Base-by-base conservation (phyloP, 2,797 vertebrate species). In the Semotilus atromaculatus region DNA sequence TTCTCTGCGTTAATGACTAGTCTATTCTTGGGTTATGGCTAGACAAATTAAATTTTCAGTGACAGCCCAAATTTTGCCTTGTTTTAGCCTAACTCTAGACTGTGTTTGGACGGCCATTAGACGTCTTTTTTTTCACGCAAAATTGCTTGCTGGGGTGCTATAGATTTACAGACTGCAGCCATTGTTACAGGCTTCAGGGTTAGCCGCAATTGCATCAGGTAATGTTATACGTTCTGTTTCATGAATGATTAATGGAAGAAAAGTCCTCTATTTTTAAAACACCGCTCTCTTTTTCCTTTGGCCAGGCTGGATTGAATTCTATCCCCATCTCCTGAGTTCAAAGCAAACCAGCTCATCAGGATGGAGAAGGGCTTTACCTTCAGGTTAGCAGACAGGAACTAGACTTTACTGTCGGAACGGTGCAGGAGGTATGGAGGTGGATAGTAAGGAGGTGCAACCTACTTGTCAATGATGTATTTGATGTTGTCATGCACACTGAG, bases 391-490 rank as follows among this genome's bases (percentile, higher is more conserved):
- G 55, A 78, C 76, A 51, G 62, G 82, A 76, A 60, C 43, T 66
- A 29, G 81, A 78, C 60, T 79, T 62, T 48, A 64, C 5, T 36
- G n/a, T 43, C 64, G 36, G 7, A 16, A 7, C 26, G 51, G 0
- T 45, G 0, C 53, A n/a, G 7, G 3, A 60, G 82, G 16, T 3
- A 19, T 80, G 48, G 21, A 40, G 31, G 16, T 10, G 3, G 38
- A 13, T 70, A 77, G 7, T 21, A 64, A 70, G 21, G 18, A 51
- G 45, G 31, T 58, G 60, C 21, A 40, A 92, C 96, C 92, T 94
- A 97, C 97, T 93, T 97, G 94, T 97, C 96, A 80, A 96, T 93
- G 81, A 97, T 97, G 91, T 97, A 96, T 91, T 94, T 97, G 94
- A 97, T 93, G 88, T 97, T 97, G 90, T 96, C 95, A 74, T 96